These are phyloP conservation scores for Puntigrus tetrazona DNA, from an alignment of 2,113 vertebrate genomes.

Conservation along the genomic window DNA sequence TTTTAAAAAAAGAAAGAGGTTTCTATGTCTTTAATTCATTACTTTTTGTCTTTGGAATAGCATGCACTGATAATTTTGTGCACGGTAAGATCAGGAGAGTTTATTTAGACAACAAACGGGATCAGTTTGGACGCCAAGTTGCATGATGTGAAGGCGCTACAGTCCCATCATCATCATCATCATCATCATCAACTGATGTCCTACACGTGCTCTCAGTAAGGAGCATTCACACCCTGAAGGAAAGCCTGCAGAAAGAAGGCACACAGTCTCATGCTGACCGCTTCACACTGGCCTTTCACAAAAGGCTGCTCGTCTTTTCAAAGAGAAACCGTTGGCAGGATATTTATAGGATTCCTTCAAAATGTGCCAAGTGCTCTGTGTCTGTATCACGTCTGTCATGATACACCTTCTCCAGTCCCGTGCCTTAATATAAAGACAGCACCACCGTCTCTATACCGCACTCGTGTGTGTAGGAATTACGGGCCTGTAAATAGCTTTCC, in stretches of 20 bases:
- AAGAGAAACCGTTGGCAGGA: conserved; percentile 16
- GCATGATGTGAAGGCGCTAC: neutral
- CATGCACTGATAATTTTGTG: neutral
- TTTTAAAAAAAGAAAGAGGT: neutral
- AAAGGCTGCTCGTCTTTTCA: neutral
- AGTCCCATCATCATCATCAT: neutral
- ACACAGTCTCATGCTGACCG: neutral
- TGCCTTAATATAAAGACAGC: neutral
- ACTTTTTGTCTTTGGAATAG: neutral
- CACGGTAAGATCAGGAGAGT: neutral
- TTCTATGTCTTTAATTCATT: neutral
- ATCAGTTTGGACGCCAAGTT: neutral
- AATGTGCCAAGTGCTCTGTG: neutral
- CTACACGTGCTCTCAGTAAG: neutral
- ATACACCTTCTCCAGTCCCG: neutral
- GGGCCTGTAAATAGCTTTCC: conserved; percentile 25
- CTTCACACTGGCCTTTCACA: conserved; percentile 9
- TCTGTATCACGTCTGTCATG: conserved; percentile 2
- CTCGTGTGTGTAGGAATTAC: neutral
- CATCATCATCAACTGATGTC: neutral
- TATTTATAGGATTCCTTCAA: conserved; percentile 35
- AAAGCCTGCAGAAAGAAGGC: neutral
- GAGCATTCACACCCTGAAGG: neutral
- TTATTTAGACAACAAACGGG: neutral
- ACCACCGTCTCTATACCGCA: neutral